Base-by-base conservation (phyloP, 2,888 invertebrate species). In the Andrena dorsata region DNA sequence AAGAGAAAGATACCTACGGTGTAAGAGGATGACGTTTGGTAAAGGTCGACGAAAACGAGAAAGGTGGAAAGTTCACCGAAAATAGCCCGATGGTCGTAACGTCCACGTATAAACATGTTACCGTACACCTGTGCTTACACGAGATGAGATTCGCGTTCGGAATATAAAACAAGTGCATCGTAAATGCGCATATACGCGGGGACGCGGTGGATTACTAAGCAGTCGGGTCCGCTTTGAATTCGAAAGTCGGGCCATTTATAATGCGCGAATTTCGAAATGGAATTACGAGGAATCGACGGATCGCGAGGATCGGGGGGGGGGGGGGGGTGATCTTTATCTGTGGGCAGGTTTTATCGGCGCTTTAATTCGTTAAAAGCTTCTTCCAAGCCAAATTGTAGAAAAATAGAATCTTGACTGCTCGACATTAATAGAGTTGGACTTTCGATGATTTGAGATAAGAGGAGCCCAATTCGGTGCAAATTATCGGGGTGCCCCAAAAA, bases 51-150 rank as follows among this genome's bases (percentile, higher is more conserved):
- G 60, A 76, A 66, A 65, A 47, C 70, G 70, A 61, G 71, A 28
- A 72, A 80, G 66, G 66, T 66, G 65, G 71, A 80, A 69, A 71
- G 71, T 80, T 76, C 66, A 63, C 53, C 58, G 65, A 76, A 76
- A 71, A 76, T 82, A 82, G 71, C 75, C 41, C 49, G 71, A 75
- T 58, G 75, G 51, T 47, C 63, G 71, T 68, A 69, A 82, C 66
- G 56, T 75, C 23, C 49, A 26, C 70, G 73, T 70, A 82, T 73
- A 76, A 76, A 80, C 80, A 60, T 72, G 71, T 64, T 73, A 76
- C 64, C 30, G 75, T 82, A 76, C 71, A 72, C 71, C 80, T 72
- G 80, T 72, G 82, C 70, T 82, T 80, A 76, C 70, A 53, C 70
- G 72, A 47, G 76, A 76, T 76, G 76, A 72, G 72, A 80, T 60